Evolutionary conservation across 2,888 invertebrate species (phyloP), one percentile per base, ranked within the genome.

Genomic region (Cantharis nigra): DNA sequence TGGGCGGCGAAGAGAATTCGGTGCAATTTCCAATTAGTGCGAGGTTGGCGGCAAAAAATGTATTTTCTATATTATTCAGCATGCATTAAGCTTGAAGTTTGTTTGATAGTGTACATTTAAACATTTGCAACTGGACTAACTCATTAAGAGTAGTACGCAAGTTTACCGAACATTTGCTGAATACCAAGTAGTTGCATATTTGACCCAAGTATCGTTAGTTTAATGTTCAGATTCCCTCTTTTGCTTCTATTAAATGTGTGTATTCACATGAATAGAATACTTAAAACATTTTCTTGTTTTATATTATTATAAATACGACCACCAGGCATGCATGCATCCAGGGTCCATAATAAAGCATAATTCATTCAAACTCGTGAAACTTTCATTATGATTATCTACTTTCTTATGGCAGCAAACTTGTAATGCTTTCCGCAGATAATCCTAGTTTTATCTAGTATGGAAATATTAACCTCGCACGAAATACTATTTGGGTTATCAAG

Each of bases 131-230:
- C 78, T 81, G 78, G 79, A 79, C 79, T 81, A 80, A 82, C 83
- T 85, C 84, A 85, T 85, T 85, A 85, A 83, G 81, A 82, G 82
- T 77, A 81, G 81, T 83, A 83, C 83, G 84, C 85, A 84, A 85
- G 84, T 85, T 85, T 85, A 81, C 83, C 80, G 82, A 84, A 84
- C 85, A 83, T 84, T 83, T 81, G 79, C 74, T 75, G 85, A 83
- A 85, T 85, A 84, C 83, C 83, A 83, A 84, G 81, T 81, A 81
- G 81, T 77, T 82, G 84, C 82, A 83, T 83, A 83, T 83, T 83
- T 83, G 83, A 83, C 83, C 83, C 82, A 80, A 79, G 83, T 82
- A 83, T 83, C 82, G 83, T 83, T 81, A 83, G 83, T 84, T 84
- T 84, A 85, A 83, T 83, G 84, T 83, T 85, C 83, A 82, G 83